Conservation (phyloP, 1,140 invertebrate genomes). For the Nixonia krombeini region DNA sequence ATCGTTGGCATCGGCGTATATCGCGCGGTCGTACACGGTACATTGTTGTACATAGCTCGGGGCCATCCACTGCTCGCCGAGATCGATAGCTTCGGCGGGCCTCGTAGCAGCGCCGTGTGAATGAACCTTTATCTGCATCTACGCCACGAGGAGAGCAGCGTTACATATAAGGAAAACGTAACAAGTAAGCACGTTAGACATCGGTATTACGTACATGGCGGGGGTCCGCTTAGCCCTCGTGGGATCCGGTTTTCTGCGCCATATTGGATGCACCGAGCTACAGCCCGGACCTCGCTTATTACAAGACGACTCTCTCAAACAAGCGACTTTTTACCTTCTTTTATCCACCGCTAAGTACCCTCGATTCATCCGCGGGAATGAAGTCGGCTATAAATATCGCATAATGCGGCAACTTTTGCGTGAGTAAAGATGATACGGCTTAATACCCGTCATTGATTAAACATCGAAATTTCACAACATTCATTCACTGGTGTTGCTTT, state of each 20-base stretch:
- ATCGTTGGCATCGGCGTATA: too few relatives aligned
- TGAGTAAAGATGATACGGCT: too few relatives aligned
- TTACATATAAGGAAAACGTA: constrained; percentile 47
- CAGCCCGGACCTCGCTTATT: constrained; percentile 3
- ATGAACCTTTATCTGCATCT: constrained; percentile 48
- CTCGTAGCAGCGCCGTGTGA: constrained; percentile 26
- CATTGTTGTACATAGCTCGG: too few relatives aligned
- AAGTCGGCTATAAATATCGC: too few relatives aligned
- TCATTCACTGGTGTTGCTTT: too few relatives aligned
- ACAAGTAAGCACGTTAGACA: constrained; percentile 43
- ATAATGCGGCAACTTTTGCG: too few relatives aligned
- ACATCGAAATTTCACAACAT: too few relatives aligned
- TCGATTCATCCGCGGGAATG: too few relatives aligned
- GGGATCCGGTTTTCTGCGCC: constrained; percentile 43
- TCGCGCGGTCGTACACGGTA: too few relatives aligned
- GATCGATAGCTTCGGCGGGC: constrained; percentile 19
- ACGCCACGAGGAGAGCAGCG: constrained; percentile 32
- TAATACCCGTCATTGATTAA: too few relatives aligned
- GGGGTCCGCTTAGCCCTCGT: constrained; percentile 27
- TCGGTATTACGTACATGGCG: constrained; percentile 40
- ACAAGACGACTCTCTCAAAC: background rate
- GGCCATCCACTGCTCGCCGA: background rate
- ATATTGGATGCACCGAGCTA: constrained; percentile 22
- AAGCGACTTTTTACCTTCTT: background rate
- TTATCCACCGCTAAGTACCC: background rate